Evolutionary conservation across 2,797 vertebrate species (phyloP).

Genomic region (Columba guinea): DNA sequence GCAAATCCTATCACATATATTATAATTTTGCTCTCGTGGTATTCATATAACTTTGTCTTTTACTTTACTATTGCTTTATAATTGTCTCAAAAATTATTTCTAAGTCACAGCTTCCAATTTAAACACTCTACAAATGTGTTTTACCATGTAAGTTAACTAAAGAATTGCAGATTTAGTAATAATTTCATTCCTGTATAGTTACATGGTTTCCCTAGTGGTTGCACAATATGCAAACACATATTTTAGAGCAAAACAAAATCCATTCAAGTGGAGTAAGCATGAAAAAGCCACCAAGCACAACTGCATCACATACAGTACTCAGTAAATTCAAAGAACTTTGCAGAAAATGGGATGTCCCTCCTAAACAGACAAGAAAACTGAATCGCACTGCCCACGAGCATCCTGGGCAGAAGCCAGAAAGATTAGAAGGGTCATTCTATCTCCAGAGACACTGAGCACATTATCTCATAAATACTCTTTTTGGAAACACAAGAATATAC

Average conservation of each 20-base stretch:
- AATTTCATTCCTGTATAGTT: background rate
- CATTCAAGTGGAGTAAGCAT: background rate
- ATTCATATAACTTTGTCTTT: background rate
- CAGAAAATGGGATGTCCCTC: background rate
- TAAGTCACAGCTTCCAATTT: background rate
- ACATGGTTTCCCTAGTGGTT: background rate
- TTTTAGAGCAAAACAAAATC: background rate
- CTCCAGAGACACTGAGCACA: rapidly evolving
- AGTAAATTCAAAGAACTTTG: background rate
- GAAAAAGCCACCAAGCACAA: background rate
- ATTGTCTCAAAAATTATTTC: constrained; percentile 22
- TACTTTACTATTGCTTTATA: background rate
- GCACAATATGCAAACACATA: background rate
- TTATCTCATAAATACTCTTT: background rate
- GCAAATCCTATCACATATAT: background rate
- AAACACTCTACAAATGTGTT: background rate
- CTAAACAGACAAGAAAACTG: background rate
- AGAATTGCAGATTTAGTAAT: background rate
- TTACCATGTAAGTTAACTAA: background rate
- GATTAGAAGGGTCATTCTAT: background rate
- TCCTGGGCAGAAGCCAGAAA: background rate
- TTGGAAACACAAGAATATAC: background rate
- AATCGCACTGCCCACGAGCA: rapidly evolving
- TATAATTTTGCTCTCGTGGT: background rate
- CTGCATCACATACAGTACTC: rapidly evolving